phyloP scores from a whole-genome alignment of 2,113 vertebrate genomes.

The Isichthys henryi region DNA sequence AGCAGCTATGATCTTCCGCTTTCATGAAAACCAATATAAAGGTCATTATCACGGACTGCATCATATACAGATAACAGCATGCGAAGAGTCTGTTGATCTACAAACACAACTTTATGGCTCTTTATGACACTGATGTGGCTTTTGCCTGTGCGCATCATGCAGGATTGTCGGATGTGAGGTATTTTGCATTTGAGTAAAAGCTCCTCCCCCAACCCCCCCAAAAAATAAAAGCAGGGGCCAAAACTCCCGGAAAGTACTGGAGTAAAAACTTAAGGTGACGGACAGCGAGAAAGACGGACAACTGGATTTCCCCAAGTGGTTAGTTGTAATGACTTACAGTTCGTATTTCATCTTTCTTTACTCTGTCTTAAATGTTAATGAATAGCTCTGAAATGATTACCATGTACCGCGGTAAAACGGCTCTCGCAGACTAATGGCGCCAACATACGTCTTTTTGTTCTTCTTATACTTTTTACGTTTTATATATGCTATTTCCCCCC shows the following conservation, averaged over 20 bases:
- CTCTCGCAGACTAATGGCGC: background rate
- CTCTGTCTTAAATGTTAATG: background rate
- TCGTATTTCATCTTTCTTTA: background rate
- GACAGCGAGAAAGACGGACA: background rate
- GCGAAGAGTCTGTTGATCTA: background rate
- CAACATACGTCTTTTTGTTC: background rate
- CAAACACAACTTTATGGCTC: constrained; percentile 3
- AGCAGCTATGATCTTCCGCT: background rate
- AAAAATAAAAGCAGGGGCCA: background rate
- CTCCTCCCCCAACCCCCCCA: background rate
- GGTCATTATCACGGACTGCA: background rate
- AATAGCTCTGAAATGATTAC: background rate
- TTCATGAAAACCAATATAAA: background rate
- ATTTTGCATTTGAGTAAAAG: background rate
- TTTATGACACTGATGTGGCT: background rate
- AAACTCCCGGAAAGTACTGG: background rate
- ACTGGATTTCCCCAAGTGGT: background rate
- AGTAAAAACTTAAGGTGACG: background rate
- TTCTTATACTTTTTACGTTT: background rate
- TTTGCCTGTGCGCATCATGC: background rate
- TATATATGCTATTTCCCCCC: background rate
- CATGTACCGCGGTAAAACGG: background rate
- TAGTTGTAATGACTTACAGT: background rate
- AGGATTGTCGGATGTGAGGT: background rate
- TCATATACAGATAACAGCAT: background rate